Conservation (phyloP, 1,140 invertebrate species). For the Oreohelix idahoensis region DNA sequence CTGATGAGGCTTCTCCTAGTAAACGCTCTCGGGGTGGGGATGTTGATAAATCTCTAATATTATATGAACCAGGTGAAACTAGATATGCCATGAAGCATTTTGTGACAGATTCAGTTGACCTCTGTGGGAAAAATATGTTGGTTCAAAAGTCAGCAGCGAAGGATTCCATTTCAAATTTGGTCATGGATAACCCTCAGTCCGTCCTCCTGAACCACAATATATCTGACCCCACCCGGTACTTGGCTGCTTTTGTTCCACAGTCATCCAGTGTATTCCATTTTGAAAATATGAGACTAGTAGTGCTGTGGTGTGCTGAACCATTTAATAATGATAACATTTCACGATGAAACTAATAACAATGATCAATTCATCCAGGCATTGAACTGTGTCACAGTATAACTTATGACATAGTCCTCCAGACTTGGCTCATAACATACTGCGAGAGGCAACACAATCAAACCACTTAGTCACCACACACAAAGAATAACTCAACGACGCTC, state of each 20-base stretch:
- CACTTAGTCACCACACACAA: not conserved
- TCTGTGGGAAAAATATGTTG: not conserved
- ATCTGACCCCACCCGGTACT: slow-evolving; percentile 11
- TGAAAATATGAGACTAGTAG: not conserved
- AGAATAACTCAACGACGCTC: too few relatives aligned
- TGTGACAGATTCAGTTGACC: slow-evolving; percentile 6
- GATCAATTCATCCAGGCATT: too few relatives aligned
- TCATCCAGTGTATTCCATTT: not conserved
- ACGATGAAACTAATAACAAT: too few relatives aligned
- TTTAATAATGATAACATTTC: not conserved
- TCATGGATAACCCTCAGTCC: slow-evolving; percentile 12
- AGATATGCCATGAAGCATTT: slow-evolving; percentile 37
- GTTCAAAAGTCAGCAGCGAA: not conserved
- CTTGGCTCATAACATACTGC: too few relatives aligned
- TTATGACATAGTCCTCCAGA: too few relatives aligned
- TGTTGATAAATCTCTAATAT: not conserved
- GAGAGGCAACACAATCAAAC: not conserved
- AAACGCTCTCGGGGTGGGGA: not conserved
- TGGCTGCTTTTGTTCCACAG: slow-evolving; percentile 10
- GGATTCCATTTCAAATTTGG: not conserved
- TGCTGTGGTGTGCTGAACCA: not conserved
- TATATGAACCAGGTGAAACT: slow-evolving; percentile 31
- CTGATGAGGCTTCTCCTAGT: not conserved
- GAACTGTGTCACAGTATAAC: too few relatives aligned
- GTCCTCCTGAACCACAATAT: slow-evolving; percentile 10